Percentiles rank a stretch among this genome's conserved stretches.
Evolutionary conservation across 30 jellyfish, hydroid and myxozoan genomes (phyloP).

Genomic region (Chrysaora quinquecirrha): DNA sequence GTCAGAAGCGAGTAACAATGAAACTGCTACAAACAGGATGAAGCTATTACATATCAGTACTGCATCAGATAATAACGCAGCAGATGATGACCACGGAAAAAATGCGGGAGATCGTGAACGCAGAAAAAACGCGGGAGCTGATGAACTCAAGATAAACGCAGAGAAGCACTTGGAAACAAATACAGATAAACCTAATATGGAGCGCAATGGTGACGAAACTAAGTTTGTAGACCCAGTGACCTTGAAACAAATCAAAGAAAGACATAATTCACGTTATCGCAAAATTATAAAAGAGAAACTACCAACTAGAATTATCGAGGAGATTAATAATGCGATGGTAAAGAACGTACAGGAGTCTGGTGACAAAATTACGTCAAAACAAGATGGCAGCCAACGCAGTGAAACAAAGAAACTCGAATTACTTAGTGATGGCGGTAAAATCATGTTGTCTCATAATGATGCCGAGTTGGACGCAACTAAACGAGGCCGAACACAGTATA

Average conservation of each 20-base stretch:
- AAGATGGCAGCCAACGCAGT: not conserved
- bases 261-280: not conserved
- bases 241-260: not conserved
- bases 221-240: not conserved
- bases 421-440: not conserved
- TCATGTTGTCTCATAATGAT: not conserved
- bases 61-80: no score
- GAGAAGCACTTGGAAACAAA: no score
- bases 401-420: not conserved
- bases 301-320: slow-evolving; percentile 37
- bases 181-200: no score
- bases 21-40: not conserved
- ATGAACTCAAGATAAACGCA: no score
- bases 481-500: slow-evolving; percentile 51
- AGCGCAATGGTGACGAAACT: no score
- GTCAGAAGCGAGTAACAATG: not conserved
- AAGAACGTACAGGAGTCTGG: slow-evolving; percentile 54
- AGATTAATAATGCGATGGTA: slow-evolving; percentile 50
- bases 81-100: no score
- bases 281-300: slow-evolving; percentile 27
- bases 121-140: no score
- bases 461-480: slow-evolving; percentile 20
- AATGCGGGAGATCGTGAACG: no score
- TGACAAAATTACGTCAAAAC: slow-evolving; percentile 13
- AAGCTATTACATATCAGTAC: no score